These are phyloP conservation scores for Brachionus rubens DNA, from an alignment of 1,140 invertebrate genomes.

Conservation along the genomic window DNA sequence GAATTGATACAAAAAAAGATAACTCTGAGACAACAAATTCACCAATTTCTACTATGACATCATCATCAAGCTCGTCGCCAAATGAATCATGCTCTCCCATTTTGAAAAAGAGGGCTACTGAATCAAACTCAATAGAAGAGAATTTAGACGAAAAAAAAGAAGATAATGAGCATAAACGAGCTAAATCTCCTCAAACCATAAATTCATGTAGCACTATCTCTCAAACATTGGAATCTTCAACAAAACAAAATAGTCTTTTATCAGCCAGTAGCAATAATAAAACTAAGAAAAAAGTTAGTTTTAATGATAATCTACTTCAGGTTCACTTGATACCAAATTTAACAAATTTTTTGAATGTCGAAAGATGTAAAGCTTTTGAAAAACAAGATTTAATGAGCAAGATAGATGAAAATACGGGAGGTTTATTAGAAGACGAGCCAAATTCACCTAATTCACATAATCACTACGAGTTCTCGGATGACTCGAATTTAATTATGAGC, in stretches of 20 bases:
- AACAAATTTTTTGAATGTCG: not conserved
- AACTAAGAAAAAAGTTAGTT: slow-evolving; percentile 36
- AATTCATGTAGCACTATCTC: not conserved
- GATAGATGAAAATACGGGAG: not conserved
- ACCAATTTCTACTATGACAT: not conserved
- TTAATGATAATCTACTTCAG: slow-evolving; percentile 32
- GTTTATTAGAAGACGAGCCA: not conserved
- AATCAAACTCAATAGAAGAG: not conserved
- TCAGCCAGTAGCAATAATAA: not conserved
- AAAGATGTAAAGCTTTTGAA: not conserved
- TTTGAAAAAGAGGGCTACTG: not conserved
- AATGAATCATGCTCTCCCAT: not conserved
- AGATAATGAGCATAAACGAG: not conserved
- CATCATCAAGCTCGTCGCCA: not conserved
- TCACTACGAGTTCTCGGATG: not conserved
- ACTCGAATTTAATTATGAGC: not conserved
- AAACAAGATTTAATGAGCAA: not conserved
- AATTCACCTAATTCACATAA: not conserved
- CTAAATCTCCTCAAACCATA: not conserved
- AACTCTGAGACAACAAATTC: not conserved
- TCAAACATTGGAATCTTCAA: not conserved
- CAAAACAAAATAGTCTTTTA: not conserved
- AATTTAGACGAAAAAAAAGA: not conserved
- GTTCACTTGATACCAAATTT: slow-evolving; percentile 43
- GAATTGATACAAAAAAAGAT: not conserved